A percentile compares a stretch with the other conserved stretches of the same genome.
Conservation (phyloP, 2,888 invertebrate species). For the Drosophila aldrichi region DNA sequence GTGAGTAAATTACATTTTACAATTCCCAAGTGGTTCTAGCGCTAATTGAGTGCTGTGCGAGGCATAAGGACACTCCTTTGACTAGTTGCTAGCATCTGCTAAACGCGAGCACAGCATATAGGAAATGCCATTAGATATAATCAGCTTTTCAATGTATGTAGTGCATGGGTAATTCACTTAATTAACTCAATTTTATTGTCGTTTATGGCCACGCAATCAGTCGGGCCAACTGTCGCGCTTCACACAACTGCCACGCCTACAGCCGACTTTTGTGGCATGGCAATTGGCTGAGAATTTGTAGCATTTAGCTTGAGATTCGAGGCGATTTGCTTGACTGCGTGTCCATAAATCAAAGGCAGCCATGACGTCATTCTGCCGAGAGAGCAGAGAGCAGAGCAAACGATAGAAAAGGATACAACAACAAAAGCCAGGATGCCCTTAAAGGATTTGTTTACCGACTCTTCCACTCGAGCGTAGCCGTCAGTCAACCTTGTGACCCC, state of each 20-base stretch:
- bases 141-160: constrained; percentile 10
- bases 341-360: constrained; percentile 65
- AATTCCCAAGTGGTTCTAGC: constrained; percentile 24
- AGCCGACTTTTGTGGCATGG: neutral
- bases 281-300: constrained; percentile 37
- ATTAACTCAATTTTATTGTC: constrained; percentile 45
- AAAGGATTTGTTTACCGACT: constrained; percentile 44
- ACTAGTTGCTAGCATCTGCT: constrained; percentile 1
- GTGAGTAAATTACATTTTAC: constrained; percentile 20
- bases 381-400: constrained; percentile 12
- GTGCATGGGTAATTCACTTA: constrained; percentile 24
- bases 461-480: constrained; percentile 36
- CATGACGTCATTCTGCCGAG: constrained; percentile 54
- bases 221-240: neutral
- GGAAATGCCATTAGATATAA: constrained; percentile 6
- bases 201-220: constrained; percentile 26
- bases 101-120: constrained; percentile 9
- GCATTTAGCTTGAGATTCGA: constrained; percentile 28
- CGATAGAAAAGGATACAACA: constrained; percentile 1
- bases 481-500: constrained; percentile 53
- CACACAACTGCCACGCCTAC: neutral
- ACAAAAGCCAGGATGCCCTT: constrained; percentile 11
- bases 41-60: constrained; percentile 26
- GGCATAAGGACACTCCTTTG: constrained; percentile 7
- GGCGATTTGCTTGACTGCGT: constrained; percentile 40